Conservation (phyloP, 1,140 invertebrate species). For the Mactra quadrangularis region DNA sequence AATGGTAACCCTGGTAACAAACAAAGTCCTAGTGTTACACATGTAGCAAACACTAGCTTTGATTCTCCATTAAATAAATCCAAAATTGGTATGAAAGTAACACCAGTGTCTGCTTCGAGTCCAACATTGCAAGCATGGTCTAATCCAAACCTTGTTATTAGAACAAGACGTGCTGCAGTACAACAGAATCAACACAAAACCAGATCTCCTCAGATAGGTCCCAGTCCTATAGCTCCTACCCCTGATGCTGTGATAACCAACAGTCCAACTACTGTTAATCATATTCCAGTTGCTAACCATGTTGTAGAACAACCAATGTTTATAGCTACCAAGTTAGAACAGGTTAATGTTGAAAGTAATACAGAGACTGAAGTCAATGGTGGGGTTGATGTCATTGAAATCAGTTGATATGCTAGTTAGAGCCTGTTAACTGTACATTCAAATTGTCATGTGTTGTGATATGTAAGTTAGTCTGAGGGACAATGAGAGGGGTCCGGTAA, state of each 20-base stretch:
- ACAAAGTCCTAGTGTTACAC: neutral
- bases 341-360: neutral
- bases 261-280: conserved; percentile 1
- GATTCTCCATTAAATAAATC: neutral
- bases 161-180: conserved; percentile 84
- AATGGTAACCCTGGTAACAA: neutral
- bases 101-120: conserved; percentile 4
- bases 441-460: too few relatives aligned
- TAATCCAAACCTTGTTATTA: conserved; percentile 85
- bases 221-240: conserved; percentile 20
- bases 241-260: neutral
- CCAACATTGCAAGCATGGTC: conserved; percentile 80
- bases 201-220: conserved; percentile 38
- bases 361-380: conserved; percentile 3
- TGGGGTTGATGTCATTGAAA: conserved; percentile 29
- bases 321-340: conserved; percentile 34
- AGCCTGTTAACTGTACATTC: too few relatives aligned
- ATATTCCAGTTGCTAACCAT: neutral
- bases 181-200: conserved; percentile 66
- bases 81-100: conserved; percentile 15
- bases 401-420: neutral
- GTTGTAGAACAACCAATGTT: neutral
- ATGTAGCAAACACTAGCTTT: too few relatives aligned
- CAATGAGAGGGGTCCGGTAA: too few relatives aligned
- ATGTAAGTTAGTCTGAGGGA: too few relatives aligned